Conservation (phyloP, 2,113 vertebrate species). For the Burhinus oedicnemus region DNA sequence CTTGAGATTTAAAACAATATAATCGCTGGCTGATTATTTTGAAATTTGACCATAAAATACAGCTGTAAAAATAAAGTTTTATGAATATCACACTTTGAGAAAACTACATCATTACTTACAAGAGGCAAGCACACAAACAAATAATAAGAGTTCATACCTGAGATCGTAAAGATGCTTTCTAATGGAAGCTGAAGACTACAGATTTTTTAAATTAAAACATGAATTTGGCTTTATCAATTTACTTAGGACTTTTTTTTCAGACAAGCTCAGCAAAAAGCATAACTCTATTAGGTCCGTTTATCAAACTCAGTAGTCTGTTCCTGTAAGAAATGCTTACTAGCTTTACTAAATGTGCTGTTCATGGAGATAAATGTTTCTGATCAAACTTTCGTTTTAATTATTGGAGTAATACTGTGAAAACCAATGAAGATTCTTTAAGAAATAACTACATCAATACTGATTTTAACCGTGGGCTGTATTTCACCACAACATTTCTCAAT, state of each 20-base stretch:
- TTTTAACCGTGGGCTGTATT: neutral
- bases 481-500: fast-evolving
- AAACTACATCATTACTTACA: neutral
- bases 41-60: neutral
- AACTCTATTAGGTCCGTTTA: neutral
- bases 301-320: neutral
- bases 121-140: neutral
- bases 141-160: neutral
- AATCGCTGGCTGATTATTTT: neutral
- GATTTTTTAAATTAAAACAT: neutral
- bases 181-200: neutral
- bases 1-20: neutral
- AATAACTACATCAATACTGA: neutral
- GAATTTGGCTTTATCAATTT: neutral
- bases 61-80: neutral
- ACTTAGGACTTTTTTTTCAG: neutral
- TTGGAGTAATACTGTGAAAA: neutral
- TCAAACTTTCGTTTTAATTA: neutral
- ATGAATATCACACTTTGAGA: neutral
- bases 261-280: neutral
- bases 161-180: neutral
- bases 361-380: neutral
- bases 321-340: neutral
- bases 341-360: neutral
- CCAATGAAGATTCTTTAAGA: neutral